phyloP scores from a whole-genome alignment of 2,888 invertebrate species.

The Thelaira solivaga region DNA sequence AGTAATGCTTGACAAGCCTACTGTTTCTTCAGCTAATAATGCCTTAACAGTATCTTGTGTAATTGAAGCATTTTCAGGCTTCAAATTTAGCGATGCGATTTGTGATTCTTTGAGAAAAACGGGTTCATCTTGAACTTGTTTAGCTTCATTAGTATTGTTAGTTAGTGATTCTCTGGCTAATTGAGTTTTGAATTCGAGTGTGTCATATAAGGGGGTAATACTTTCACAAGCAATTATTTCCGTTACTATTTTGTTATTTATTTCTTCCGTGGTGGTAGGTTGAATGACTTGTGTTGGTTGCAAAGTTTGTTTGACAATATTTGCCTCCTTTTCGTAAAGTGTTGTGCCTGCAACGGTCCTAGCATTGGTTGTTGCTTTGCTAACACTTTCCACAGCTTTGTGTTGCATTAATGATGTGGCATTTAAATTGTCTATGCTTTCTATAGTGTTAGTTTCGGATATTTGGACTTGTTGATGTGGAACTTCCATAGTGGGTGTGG shows the following conservation, averaged over 20 bases:
- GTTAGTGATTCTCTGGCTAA: constrained; percentile 51
- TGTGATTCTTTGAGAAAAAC: constrained; percentile 47
- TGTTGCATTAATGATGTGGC: not conserved
- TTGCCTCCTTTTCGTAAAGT: constrained; percentile 63
- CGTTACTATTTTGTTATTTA: constrained; percentile 64
- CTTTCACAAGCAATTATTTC: constrained; percentile 66
- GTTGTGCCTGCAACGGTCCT: constrained; percentile 56
- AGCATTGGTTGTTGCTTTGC: constrained; percentile 48
- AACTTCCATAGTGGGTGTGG: constrained; percentile 68
- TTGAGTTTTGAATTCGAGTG: not conserved
- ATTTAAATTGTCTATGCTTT: constrained; percentile 63
- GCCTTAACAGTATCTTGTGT: constrained; percentile 64
- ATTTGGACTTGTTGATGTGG: constrained; percentile 67
- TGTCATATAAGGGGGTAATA: constrained; percentile 42
- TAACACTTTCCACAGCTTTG: constrained; percentile 25
- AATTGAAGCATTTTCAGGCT: constrained; percentile 61
- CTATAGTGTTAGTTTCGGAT: constrained; percentile 66
- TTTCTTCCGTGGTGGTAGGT: constrained; percentile 25
- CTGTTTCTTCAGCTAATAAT: constrained; percentile 68
- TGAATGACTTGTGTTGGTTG: constrained; percentile 41
- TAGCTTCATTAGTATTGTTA: constrained; percentile 60
- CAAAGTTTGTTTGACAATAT: not conserved
- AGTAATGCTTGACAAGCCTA: constrained; percentile 66
- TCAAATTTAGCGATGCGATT: not conserved
- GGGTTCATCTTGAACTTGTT: constrained; percentile 66